Conservation (phyloP, 1,140 invertebrate genomes). For the Drosophila kikkawai region DNA sequence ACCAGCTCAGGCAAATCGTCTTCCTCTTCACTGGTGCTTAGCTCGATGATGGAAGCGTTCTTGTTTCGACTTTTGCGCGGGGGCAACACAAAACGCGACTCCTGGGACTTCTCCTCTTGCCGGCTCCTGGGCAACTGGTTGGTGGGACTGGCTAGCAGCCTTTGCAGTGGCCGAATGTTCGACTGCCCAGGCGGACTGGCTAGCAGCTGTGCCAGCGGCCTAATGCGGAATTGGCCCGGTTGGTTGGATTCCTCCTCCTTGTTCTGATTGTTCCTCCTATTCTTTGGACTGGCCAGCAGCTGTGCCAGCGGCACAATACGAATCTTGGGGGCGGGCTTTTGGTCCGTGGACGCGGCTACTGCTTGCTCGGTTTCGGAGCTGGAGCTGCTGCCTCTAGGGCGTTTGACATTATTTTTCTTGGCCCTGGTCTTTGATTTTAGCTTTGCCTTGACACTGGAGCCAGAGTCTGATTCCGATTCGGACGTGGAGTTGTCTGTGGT, state of each 20-base stretch:
- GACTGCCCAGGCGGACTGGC: background rate
- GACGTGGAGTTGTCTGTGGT: constrained; percentile 40
- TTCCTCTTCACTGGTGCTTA: constrained; percentile 57
- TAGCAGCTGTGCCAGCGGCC: background rate
- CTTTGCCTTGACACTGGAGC: constrained; percentile 3
- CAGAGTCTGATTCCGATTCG: constrained; percentile 17
- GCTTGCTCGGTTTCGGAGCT: constrained; percentile 18
- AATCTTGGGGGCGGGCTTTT: constrained; percentile 64
- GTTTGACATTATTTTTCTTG: constrained; percentile 42
- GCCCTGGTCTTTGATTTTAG: constrained; percentile 13
- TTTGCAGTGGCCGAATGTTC: background rate
- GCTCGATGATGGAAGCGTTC: constrained; percentile 63
- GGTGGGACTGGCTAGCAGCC: background rate
- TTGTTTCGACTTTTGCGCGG: constrained; percentile 42
- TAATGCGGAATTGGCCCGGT: background rate
- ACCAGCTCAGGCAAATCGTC: background rate
- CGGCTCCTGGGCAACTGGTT: background rate
- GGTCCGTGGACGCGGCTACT: constrained; percentile 7
- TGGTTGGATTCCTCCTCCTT: constrained; percentile 4
- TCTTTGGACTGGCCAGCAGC: constrained; percentile 63
- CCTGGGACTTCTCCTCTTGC: background rate
- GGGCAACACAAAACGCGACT: constrained; percentile 17
- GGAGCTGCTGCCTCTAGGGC: constrained; percentile 5
- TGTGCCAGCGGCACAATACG: constrained; percentile 79
- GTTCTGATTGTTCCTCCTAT: constrained; percentile 4